Evolutionary conservation across 2,888 invertebrate species (phyloP).

Genomic region (Euphydryas editha): DNA sequence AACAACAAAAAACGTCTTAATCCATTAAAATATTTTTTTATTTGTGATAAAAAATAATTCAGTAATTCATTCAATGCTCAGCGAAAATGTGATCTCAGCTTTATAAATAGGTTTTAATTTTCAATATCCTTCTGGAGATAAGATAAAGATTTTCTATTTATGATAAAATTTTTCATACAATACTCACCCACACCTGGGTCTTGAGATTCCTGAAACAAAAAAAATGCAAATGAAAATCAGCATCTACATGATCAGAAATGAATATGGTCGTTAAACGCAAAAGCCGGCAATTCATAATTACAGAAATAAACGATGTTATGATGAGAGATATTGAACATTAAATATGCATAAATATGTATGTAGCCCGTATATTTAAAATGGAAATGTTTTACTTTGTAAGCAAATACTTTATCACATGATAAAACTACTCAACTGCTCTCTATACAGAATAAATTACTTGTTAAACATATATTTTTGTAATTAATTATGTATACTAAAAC

Average conservation of each 20-base stretch:
- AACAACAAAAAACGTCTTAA: too few species aligned
- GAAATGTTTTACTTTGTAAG: neutral
- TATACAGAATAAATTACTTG: too few species aligned
- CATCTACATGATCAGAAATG: constrained; percentile 44
- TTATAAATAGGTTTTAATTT: too few species aligned
- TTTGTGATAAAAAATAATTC: too few species aligned
- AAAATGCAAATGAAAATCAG: constrained; percentile 43
- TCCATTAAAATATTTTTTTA: too few species aligned
- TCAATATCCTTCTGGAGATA: too few species aligned
- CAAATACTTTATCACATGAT: neutral
- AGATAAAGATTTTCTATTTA: neutral
- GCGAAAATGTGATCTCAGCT: too few species aligned
- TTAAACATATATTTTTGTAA: too few species aligned
- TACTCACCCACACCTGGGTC: constrained; percentile 70
- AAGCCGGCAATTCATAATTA: constrained; percentile 59
- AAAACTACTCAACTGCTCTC: neutral
- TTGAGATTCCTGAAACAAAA: constrained; percentile 75
- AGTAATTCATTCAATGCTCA: too few species aligned
- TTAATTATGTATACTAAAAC: too few species aligned
- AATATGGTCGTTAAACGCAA: constrained; percentile 31
- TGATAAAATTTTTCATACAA: neutral
- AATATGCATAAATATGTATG: neutral
- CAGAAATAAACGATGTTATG: constrained; percentile 41
- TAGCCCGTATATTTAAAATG: neutral
- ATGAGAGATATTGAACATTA: constrained; percentile 1